Evolutionary conservation across 30 jellyfish, hydroid and myxozoan genomes (phyloP).

Genomic region (Pelagia noctiluca): DNA sequence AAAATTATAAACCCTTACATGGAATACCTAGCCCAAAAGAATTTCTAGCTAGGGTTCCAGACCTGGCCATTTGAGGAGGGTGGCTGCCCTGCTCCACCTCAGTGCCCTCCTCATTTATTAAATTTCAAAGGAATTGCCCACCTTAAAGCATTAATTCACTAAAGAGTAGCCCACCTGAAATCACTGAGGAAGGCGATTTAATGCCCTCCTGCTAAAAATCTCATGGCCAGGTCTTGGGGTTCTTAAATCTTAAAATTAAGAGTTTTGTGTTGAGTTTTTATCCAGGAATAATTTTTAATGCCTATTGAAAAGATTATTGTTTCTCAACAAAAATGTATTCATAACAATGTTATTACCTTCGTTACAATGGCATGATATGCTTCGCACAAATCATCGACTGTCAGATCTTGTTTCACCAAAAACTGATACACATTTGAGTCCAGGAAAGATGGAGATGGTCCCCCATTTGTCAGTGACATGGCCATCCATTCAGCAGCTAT

Average conservation of each 20-base stretch:
- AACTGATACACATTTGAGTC: constrained; percentile 14
- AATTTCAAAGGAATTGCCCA: too few species aligned
- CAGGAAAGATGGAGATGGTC: constrained; percentile 17
- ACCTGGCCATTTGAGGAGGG: too few species aligned
- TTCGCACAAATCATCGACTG: constrained; percentile 5
- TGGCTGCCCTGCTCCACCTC: too few species aligned
- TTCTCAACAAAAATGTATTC: constrained; percentile 1
- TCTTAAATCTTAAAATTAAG: not conserved
- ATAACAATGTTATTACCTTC: not conserved
- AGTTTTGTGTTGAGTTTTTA: not conserved
- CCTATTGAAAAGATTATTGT: not conserved
- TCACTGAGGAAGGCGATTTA: too few species aligned
- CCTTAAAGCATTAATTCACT: too few species aligned
- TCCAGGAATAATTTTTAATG: not conserved
- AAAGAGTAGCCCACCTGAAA: too few species aligned
- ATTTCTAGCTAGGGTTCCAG: not conserved
- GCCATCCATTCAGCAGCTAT: constrained; percentile 14
- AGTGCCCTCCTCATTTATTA: too few species aligned
- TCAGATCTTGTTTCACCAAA: constrained; percentile 4
- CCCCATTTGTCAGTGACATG: constrained; percentile 6
- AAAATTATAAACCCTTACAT: not conserved
- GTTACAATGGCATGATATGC: not conserved
- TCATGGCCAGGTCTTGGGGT: too few species aligned
- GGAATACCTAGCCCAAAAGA: not conserved
- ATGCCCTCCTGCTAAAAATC: too few species aligned